Evolutionary conservation across 2,113 vertebrate genomes (phyloP).

Genomic region (Crotalus viridis): DNA sequence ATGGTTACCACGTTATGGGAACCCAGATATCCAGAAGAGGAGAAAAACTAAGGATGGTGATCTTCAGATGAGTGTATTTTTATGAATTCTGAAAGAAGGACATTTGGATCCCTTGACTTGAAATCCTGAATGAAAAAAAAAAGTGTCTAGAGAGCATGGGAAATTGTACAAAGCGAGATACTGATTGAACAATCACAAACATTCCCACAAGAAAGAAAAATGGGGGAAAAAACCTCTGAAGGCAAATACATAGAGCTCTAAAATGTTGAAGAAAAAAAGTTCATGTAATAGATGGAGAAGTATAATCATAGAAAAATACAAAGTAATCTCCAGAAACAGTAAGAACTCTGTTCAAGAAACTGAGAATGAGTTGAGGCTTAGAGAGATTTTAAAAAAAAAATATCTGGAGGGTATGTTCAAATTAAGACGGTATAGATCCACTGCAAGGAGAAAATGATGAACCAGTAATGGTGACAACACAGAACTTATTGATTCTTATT

Average conservation of each 20-base stretch:
- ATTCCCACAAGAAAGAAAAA: neutral
- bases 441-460: neutral
- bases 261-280: neutral
- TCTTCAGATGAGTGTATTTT: neutral
- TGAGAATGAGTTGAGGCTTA: neutral
- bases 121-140: neutral
- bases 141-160: neutral
- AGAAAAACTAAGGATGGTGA: neutral
- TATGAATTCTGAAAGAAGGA: neutral
- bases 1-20: neutral
- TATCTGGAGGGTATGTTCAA: neutral
- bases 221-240: neutral
- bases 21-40: neutral
- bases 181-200: neutral
- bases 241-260: neutral
- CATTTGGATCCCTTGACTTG: neutral
- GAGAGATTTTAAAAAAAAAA: neutral
- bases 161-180: neutral
- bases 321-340: neutral
- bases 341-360: neutral
- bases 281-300: neutral
- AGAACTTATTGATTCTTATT: neutral
- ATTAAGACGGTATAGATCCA: neutral
- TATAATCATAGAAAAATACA: neutral
- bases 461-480: neutral